These are phyloP conservation scores for Ips typographus DNA, from an alignment of 1,140 invertebrate species.

Conservation along the genomic window DNA sequence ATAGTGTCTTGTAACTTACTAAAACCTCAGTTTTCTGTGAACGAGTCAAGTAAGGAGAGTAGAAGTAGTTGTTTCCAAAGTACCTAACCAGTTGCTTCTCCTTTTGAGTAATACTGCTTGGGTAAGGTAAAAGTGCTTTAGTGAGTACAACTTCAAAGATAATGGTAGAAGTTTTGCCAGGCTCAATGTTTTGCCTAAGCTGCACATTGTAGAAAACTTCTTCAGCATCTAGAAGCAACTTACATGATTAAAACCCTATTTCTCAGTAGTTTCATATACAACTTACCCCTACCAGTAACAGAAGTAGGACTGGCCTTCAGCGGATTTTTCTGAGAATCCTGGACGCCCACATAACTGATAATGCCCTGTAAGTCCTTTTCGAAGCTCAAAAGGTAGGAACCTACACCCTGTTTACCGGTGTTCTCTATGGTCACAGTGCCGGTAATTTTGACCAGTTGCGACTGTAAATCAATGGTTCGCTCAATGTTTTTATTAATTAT, in stretches of 20 bases:
- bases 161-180: slow-evolving; percentile 61
- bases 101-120: slow-evolving; percentile 83
- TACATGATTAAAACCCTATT: not conserved
- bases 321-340: slow-evolving; percentile 64
- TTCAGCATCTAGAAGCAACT: slow-evolving; percentile 32
- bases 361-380: slow-evolving; percentile 62
- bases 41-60: slow-evolving; percentile 75
- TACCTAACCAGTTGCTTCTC: slow-evolving; percentile 93
- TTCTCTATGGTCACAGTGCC: slow-evolving; percentile 83
- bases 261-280: not conserved
- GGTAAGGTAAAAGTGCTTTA: slow-evolving; percentile 78
- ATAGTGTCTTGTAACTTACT: slow-evolving; percentile 55
- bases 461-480: slow-evolving; percentile 80
- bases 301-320: slow-evolving; percentile 61
- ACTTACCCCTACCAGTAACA: slow-evolving; percentile 50
- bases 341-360: slow-evolving; percentile 73
- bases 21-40: slow-evolving; percentile 81
- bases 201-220: slow-evolving; percentile 63
- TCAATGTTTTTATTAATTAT: slow-evolving; percentile 81
- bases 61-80: slow-evolving; percentile 81
- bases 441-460: slow-evolving; percentile 84
- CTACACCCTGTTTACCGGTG: slow-evolving; percentile 67
- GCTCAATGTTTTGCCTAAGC: slow-evolving; percentile 61
- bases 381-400: slow-evolving; percentile 71
- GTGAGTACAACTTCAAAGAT: slow-evolving; percentile 77